Base-by-base conservation (phyloP, 2,113 vertebrate genomes). In the Pterocles orientalis region DNA sequence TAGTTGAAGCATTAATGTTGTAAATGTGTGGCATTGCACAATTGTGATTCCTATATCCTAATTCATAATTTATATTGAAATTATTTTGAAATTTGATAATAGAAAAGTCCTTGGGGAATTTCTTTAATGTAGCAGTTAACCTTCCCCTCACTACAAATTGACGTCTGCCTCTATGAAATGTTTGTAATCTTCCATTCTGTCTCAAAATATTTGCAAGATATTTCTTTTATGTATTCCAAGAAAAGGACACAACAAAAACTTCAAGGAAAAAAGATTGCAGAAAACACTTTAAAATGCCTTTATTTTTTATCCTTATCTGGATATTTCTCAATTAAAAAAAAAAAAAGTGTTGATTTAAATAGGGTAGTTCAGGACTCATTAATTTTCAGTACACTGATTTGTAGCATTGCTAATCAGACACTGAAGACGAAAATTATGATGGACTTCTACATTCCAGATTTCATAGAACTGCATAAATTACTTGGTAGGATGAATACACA, bases 291-390 rank as follows among this genome's bases (percentile, higher is more conserved):
- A 41, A 51, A 76, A 45, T 6, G 14, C 1, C 1, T 71, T 47
- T 17, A 23, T 60, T 83, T 91, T 56, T 70, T 21, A 61, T 29
- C 5, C 2, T 62, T 50, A 29, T 6, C 2, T 45, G 7, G 3
- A 19, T 39, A 53, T 57, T 82, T 45, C 19, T 57, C 3, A 34
- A 41, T 41, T 41, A 41, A 72, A 43, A 31, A 21, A 45, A 53
- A 41, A 36, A 33, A 26, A 25, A 3, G 6, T 24, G 1, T 48
- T 54, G 6, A 25, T 57, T 87, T 62, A 56, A 69, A 51, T 15
- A 39, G 7, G 0, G 6, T 23, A 3, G 2, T 58, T 65, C 58
- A 3, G 7, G 18, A 8, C 2, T 64, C 18, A 43, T 62, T 33
- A 53, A 53, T 84, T 80, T 83, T 54, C 21, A 33, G 24, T 58